These are phyloP conservation scores for Drosophila arawakana DNA, from an alignment of 1,140 invertebrate genomes.

Conservation along the genomic window DNA sequence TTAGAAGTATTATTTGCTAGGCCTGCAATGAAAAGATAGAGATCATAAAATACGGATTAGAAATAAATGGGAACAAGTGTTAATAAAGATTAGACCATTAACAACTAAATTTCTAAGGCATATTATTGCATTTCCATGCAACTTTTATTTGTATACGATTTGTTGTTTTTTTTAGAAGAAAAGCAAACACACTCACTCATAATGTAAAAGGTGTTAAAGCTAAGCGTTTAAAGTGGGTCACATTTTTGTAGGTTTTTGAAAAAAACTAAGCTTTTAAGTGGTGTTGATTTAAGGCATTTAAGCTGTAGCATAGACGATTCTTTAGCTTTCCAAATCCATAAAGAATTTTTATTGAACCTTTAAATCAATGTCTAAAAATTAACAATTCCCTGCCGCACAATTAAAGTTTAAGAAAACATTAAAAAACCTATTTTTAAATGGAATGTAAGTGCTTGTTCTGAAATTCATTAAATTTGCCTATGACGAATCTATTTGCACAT, in stretches of 20 bases:
- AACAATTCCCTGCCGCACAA: neutral
- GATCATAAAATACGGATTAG: slow-evolving; percentile 28
- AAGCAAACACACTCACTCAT: neutral
- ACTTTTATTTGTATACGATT: slow-evolving; percentile 10
- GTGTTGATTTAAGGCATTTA: no score
- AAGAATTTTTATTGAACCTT: no score
- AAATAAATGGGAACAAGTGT: slow-evolving; percentile 11
- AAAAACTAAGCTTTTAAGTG: neutral
- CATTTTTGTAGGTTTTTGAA: neutral
- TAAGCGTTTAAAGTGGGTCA: slow-evolving; percentile 15
- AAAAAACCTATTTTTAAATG: slow-evolving; percentile 1
- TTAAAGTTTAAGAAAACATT: neutral
- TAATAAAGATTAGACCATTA: slow-evolving; percentile 5
- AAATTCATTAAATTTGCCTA: slow-evolving; percentile 14
- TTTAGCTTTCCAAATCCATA: no score
- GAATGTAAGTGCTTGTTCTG: slow-evolving; percentile 1
- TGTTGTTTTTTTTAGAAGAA: neutral
- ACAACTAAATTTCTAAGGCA: neutral
- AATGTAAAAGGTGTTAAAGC: slow-evolving; percentile 19
- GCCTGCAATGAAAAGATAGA: slow-evolving; percentile 45
- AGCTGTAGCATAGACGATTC: no score
- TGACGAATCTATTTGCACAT: slow-evolving; percentile 32
- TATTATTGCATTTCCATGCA: slow-evolving; percentile 23
- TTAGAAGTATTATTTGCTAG: slow-evolving; percentile 11
- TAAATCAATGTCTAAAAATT: no score